Evolutionary conservation across 1,140 invertebrate genomes (phyloP).

Genomic region (Drosophila navojoa): DNA sequence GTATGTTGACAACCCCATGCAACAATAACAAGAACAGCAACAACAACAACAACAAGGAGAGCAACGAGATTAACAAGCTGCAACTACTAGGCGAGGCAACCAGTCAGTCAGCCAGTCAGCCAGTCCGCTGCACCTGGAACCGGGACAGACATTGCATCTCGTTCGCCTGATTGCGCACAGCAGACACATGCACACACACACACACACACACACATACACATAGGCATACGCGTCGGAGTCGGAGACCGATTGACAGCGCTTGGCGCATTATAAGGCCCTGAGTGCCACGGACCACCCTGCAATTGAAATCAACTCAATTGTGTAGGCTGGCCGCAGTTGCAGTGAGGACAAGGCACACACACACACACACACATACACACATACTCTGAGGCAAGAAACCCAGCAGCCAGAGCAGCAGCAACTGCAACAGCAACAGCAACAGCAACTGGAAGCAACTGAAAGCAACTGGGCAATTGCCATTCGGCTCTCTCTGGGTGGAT

Average conservation of each 20-base stretch:
- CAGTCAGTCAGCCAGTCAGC: slow-evolving; percentile 52
- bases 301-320: slow-evolving; percentile 73
- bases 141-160: slow-evolving; percentile 36
- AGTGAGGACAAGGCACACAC: slow-evolving; percentile 5
- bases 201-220: background rate
- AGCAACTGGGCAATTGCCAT: slow-evolving; percentile 16
- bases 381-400: background rate
- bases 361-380: background rate
- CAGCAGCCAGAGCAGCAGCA: slow-evolving; percentile 33
- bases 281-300: slow-evolving; percentile 69
- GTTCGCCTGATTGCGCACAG: slow-evolving; percentile 58
- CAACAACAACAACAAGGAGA: slow-evolving; percentile 42
- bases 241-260: slow-evolving; percentile 63
- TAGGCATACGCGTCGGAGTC: slow-evolving; percentile 7
- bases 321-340: slow-evolving; percentile 34
- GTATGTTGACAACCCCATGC: slow-evolving; percentile 68
- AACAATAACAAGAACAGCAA: slow-evolving; percentile 36
- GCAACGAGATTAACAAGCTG: slow-evolving; percentile 68
- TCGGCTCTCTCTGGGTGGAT: slow-evolving; percentile 28
- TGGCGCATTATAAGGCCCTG: slow-evolving; percentile 69
- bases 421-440: slow-evolving; percentile 18
- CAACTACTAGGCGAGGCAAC: slow-evolving; percentile 72
- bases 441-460: slow-evolving; percentile 4
- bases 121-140: slow-evolving; percentile 32
- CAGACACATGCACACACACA: background rate